phyloP scores from a whole-genome alignment of 1,140 invertebrate species.

The Magallana angulata region DNA sequence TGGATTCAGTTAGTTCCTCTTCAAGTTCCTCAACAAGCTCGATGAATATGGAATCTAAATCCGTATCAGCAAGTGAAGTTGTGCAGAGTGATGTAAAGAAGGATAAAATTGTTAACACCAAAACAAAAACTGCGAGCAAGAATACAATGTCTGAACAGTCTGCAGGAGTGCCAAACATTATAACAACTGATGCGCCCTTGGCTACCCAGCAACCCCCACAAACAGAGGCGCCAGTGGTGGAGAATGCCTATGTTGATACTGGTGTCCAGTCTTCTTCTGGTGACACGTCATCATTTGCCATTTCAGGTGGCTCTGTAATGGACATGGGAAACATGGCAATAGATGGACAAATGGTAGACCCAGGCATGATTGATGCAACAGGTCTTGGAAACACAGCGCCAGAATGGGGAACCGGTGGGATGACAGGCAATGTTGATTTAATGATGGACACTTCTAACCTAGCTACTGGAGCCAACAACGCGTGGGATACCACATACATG shows the following conservation, averaged over 20 bases:
- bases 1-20: conserved; percentile 4
- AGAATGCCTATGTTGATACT: background rate
- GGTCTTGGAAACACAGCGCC: background rate
- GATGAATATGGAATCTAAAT: background rate
- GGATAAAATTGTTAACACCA: conserved; percentile 3
- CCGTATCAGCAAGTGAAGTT: conserved; percentile 39
- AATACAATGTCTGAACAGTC: background rate
- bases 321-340: conserved; percentile 15
- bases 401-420: background rate
- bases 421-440: conserved; percentile 20
- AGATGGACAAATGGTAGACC: background rate
- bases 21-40: background rate
- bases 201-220: background rate
- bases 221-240: background rate
- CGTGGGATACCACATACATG: background rate
- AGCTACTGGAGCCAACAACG: background rate
- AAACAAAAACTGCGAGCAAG: background rate
- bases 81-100: conserved; percentile 11
- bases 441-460: conserved; percentile 7
- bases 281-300: background rate
- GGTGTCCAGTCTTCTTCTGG: background rate
- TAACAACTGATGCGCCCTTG: background rate
- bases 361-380: conserved; percentile 4
- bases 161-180: background rate
- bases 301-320: background rate